Percentiles rank a stretch among this genome's conserved stretches.
Evolutionary conservation across 2,888 invertebrate genomes (phyloP).

Genomic region (Amblyteles armatorius): DNA sequence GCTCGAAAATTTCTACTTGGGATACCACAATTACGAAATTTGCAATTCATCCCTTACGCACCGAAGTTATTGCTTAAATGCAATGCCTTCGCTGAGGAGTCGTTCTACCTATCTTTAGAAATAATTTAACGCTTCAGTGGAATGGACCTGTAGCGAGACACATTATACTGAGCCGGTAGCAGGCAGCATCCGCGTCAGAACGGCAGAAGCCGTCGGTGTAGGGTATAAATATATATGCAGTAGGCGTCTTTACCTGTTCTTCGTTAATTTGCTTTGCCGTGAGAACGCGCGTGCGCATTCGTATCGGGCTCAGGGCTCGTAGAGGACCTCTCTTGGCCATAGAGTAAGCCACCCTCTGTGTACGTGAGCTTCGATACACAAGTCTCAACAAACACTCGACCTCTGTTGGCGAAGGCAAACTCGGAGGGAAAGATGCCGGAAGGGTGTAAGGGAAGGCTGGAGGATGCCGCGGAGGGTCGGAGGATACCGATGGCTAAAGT

Average conservation of each 20-base stretch:
- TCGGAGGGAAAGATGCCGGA: slow-evolving; percentile 56
- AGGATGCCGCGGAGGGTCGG: slow-evolving; percentile 9
- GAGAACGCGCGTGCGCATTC: slow-evolving; percentile 51
- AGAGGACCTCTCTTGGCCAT: slow-evolving; percentile 28
- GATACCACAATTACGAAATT: too few relatives aligned
- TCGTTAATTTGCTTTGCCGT: slow-evolving; percentile 60
- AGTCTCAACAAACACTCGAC: slow-evolving; percentile 68
- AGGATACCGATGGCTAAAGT: slow-evolving; percentile 17
- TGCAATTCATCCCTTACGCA: background rate
- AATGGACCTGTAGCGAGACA: slow-evolving; percentile 11
- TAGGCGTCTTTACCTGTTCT: slow-evolving; percentile 52
- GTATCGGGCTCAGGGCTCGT: slow-evolving; percentile 50
- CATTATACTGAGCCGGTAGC: slow-evolving; percentile 36
- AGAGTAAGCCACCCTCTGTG: slow-evolving; percentile 48
- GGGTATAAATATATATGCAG: slow-evolving; percentile 17
- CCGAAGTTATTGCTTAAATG: slow-evolving; percentile 18
- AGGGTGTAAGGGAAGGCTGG: slow-evolving; percentile 56
- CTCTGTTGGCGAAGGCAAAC: slow-evolving; percentile 63
- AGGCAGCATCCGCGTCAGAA: background rate
- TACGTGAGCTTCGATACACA: slow-evolving; percentile 67
- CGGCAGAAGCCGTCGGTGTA: background rate
- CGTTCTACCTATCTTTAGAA: background rate
- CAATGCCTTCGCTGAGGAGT: background rate
- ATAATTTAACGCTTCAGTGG: background rate
- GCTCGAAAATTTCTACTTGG: too few relatives aligned